Base-by-base conservation (phyloP, 2,797 vertebrate genomes). In the Cynopterus sphinx region DNA sequence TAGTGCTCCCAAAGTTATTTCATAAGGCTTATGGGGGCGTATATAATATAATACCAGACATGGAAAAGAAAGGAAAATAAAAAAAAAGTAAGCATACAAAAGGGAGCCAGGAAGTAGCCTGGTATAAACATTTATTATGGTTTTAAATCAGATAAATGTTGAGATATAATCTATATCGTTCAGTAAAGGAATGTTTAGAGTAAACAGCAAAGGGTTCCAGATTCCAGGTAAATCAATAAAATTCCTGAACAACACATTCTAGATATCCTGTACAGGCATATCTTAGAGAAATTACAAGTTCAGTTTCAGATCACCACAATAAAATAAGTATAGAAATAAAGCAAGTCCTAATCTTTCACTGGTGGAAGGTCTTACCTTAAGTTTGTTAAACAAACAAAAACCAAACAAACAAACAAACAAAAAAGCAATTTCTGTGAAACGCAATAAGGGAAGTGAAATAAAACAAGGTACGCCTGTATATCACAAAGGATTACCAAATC, bases 401-500 rank as follows among this genome's bases (percentile, higher is more conserved):
- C n/a, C n/a, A n/a, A n/a, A n/a, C n/a, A n/a, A n/a, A n/a, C n/a
- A n/a, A n/a, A n/a, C n/a, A n/a, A n/a, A n/a, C n/a, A n/a, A n/a
- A 49, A 49, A 49, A 49, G 31, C 41, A 83, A 49, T 13, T 19
- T 65, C 61, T 49, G 22, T 83, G 81, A 49, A 51, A 49, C 0
- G 21, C 21, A 83, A 65, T 65, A 83, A 65, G 43, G 61, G n/a
- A 49, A 49, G 41, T 31, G 46, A 21, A 24, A 49, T 65, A 65
- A 65, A 65, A 83, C 61, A 49, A 65, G 31, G 31, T 49, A 17
- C 36, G 81, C 22, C 61, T 65, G 16, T 17, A 59, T 81, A 93
- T 77, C 73, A 73, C 91, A 85, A 68, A 97, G 91, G 61, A 96
- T 96, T 49, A 96, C 65, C 75, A 96, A 89, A 53, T 87, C 83